These are phyloP conservation scores for Varanus komodoensis DNA, from an alignment of 2,113 vertebrate species.

Conservation along the genomic window DNA sequence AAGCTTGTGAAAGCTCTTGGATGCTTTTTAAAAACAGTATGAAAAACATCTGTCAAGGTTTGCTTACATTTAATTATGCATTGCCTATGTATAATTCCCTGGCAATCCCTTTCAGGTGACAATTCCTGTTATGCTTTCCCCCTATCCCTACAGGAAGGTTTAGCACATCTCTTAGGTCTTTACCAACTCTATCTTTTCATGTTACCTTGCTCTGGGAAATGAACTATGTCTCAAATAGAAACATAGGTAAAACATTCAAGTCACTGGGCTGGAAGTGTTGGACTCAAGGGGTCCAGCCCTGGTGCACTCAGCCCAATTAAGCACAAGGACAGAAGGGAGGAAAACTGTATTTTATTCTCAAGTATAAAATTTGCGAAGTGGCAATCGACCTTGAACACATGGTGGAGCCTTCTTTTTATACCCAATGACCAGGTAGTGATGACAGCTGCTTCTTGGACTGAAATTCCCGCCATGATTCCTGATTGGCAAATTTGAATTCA, in stretches of 20 bases:
- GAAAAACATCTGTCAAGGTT: not conserved
- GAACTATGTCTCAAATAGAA: not conserved
- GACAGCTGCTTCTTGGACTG: too few species aligned
- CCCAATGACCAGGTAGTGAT: too few species aligned
- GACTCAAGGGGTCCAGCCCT: too few species aligned
- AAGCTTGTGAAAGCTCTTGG: not conserved
- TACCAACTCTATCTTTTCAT: not conserved
- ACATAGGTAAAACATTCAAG: not conserved
- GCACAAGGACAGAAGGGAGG: too few species aligned
- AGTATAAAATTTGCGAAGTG: too few species aligned
- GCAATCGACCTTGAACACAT: too few species aligned
- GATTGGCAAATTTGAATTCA: too few species aligned
- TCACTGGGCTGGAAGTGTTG: not conserved
- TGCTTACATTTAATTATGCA: constrained; percentile 8
- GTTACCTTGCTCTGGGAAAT: not conserved
- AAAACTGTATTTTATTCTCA: too few species aligned
- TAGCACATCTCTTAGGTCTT: not conserved
- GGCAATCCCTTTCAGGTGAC: not conserved
- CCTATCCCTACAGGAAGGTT: not conserved
- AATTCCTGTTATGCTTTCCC: not conserved
- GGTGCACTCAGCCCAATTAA: too few species aligned
- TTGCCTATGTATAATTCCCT: not conserved
- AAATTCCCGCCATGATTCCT: too few species aligned
- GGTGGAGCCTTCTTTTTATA: too few species aligned
- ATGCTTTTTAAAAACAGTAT: not conserved